Base-by-base conservation (phyloP, 2,113 vertebrate genomes). In the Heterocephalus glaber region DNA sequence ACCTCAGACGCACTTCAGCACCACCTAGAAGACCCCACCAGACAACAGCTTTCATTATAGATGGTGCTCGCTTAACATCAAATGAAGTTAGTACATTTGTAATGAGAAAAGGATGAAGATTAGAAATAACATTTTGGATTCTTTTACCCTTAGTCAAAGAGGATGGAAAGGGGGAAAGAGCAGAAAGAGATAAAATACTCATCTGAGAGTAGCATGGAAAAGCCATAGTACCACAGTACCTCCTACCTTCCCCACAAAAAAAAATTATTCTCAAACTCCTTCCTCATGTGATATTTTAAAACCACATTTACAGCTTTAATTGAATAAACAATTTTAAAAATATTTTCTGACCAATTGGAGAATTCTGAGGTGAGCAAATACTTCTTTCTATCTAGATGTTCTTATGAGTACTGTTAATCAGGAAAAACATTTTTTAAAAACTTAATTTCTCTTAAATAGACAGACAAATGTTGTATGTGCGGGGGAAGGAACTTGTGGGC, bases 281-380 rank as follows among this genome's bases (percentile, higher is more conserved):
- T 83, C 89, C 70, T 52, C 35, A 89, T 76, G 7, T 86, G 44
- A 61, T 84, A 70, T 22, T 88, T 95, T 61, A 84, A 95, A 88
- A 70, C 28, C 35, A 17, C 79, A 66, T 61, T 76, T 92, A 79
- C 7, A 58, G 24, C 70, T 96, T 93, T 94, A 88, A 65, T 30
- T 70, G 38, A 74, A 49, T 72, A 84, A 80, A 47, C 77, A 49
- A 44, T 30, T 49, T 16, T 82, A 74, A 88, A 35, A 56, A 86
- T 82, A 20, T 93, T 14, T 91, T 90, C 56, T 93, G 10, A 68
- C 44, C 47, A 66, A 44, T 80, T 49, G 38, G 76, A 81, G 52
- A 76, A 89, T 89, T 95, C 93, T 63, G 41, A 79, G 22, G n/a
- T 58, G 54, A 85, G 33, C 17, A 70, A 86, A 89, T 58, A 86